Evolutionary conservation across 1,140 invertebrate genomes (phyloP).

Genomic region (Colletes latitarsis): DNA sequence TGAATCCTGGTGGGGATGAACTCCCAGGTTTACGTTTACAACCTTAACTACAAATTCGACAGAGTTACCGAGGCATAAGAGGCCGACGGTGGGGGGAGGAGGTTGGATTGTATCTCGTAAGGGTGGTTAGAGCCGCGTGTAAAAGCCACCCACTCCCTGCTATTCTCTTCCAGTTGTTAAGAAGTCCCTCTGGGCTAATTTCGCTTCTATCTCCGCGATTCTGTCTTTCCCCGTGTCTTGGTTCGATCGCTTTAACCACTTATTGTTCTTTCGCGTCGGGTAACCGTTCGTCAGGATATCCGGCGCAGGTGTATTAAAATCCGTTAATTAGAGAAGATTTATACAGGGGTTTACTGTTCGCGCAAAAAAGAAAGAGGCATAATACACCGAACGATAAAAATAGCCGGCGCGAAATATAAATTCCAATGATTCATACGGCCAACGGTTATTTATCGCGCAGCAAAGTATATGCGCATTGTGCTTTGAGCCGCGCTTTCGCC

Average conservation of each 20-base stretch:
- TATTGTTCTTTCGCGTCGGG: slow-evolving; percentile 51
- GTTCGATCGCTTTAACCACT: slow-evolving; percentile 50
- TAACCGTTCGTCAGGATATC: slow-evolving; percentile 10
- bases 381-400: slow-evolving; percentile 51
- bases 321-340: slow-evolving; percentile 40
- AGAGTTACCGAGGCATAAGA: slow-evolving; percentile 79
- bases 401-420: slow-evolving; percentile 48
- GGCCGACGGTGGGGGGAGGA: background rate
- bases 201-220: slow-evolving; percentile 60
- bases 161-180: slow-evolving; percentile 79
- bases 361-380: slow-evolving; percentile 1
- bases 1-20: slow-evolving; percentile 58
- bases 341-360: slow-evolving; percentile 28
- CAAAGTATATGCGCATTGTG: slow-evolving; percentile 37
- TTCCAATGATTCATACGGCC: slow-evolving; percentile 47
- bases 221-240: slow-evolving; percentile 51
- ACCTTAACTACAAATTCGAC: slow-evolving; percentile 81
- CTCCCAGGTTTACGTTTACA: slow-evolving; percentile 81
- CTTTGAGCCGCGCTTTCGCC: slow-evolving; percentile 42
- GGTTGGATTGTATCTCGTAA: slow-evolving; percentile 78
- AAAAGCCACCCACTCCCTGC: slow-evolving; percentile 69
- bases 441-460: slow-evolving; percentile 47
- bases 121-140: slow-evolving; percentile 78
- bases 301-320: background rate
- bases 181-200: slow-evolving; percentile 80